Conservation (phyloP, 2,113 vertebrate species). For the Ramphastos sulfuratus region DNA sequence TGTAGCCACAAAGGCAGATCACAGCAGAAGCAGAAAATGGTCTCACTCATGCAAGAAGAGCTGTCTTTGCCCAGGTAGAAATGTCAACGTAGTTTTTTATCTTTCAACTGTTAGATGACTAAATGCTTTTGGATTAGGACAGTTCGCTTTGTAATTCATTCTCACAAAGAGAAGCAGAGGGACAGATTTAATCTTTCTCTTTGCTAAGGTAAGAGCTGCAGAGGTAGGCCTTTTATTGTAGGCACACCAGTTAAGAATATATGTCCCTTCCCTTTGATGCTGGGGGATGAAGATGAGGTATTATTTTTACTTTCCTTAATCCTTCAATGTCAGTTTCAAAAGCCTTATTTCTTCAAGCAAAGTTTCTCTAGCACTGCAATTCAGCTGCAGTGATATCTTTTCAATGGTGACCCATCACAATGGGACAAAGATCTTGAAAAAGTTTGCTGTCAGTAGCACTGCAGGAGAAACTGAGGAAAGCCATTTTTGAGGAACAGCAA, state of each 20-base stretch:
- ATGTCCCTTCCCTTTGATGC: not conserved
- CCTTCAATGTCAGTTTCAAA: not conserved
- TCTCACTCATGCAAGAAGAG: constrained; percentile 52
- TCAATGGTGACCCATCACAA: not conserved
- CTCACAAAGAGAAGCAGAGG: not conserved
- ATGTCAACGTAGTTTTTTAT: constrained; percentile 16
- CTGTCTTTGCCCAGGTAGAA: constrained; percentile 69
- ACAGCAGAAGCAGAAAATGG: constrained; percentile 30
- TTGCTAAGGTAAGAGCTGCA: not conserved
- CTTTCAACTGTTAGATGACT: constrained; percentile 57
- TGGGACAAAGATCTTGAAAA: not conserved
- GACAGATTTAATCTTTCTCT: constrained; percentile 2
- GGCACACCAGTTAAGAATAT: not conserved
- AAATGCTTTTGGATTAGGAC: constrained; percentile 65
- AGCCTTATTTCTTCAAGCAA: not conserved
- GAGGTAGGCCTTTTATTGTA: not conserved
- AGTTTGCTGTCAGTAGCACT: not conserved
- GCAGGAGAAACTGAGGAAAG: not conserved
- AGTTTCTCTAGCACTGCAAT: not conserved
- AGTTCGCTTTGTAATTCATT: constrained; percentile 21
- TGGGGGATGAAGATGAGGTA: not conserved
- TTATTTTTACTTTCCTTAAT: not conserved
- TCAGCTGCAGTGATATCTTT: not conserved
- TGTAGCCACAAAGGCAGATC: constrained; percentile 55
- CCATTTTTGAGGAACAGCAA: not conserved